Base-by-base conservation (phyloP, 2,113 vertebrate species). In the Nestor notabilis region DNA sequence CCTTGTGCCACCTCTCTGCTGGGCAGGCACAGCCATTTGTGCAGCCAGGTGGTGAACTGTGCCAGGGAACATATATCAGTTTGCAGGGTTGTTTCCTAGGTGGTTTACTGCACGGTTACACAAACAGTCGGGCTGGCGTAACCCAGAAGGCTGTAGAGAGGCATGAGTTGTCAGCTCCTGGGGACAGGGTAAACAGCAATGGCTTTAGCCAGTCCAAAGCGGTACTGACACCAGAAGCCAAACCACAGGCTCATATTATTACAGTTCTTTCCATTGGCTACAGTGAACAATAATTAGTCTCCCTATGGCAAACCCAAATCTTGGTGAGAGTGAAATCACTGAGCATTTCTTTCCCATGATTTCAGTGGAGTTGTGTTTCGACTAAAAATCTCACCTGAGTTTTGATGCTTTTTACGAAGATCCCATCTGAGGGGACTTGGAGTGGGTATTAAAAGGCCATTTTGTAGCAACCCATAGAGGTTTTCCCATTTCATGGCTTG, bases 41-140 rank as follows among this genome's bases (percentile, higher is more conserved):
- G 79, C 75, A 90, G 83, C 35, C 66, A 35, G 47, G 56, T 75
- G 46, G 37, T 74, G 80, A 77, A 52, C 31, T 68, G 52, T 2
- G 0, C 56, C 0, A 0, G 29, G 46, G 63, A 92, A 52, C 23
- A 61, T 1, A 3, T 1, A 17, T 52, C 0, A 13, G 31, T 83
- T 35, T 2, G 1, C 76, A 56, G 58, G 44, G 39, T 44, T 87
- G 3, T 83, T 91, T 97, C 68, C 87, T 56, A 15, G 83, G 68
- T 1, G 5, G 20, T 77, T 93, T 74, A 25, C 76, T 93, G 91
- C 29, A 43, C 49, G 83, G 76, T 65, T 85, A 79, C 65, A 80
- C 92, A 85, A 68, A 94, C 7, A 9, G 56, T 60, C 0, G 0
- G 69, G 55, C 50, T 79, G 81, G 55, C 74, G 77, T 68, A 64